Evolutionary conservation across 2,797 vertebrate species (phyloP).

Genomic region (Lepus townsendii): DNA sequence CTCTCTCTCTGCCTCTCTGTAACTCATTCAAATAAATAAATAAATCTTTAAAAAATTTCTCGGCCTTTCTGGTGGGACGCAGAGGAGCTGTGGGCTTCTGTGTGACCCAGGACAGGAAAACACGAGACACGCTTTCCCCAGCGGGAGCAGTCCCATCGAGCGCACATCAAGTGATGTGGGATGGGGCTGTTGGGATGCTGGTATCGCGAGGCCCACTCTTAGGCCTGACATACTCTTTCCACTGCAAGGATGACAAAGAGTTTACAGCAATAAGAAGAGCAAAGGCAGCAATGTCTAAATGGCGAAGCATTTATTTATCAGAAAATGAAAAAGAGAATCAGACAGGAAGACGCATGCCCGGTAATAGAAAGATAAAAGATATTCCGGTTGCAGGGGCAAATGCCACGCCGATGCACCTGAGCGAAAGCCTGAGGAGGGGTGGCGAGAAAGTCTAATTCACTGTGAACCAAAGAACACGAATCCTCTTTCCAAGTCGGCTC

Average conservation of each 20-base stretch:
- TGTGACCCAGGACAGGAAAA: too few species aligned
- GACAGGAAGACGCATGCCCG: background rate
- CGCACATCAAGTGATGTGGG: background rate
- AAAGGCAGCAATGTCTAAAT: background rate
- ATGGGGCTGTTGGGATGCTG: accelerated
- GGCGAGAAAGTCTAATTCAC: background rate
- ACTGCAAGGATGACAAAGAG: background rate
- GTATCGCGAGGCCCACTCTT: accelerated
- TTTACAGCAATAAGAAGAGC: background rate
- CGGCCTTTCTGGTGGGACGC: accelerated
- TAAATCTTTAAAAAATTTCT: too few species aligned
- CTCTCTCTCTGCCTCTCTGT: too few species aligned
- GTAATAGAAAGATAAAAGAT: background rate
- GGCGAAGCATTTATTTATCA: background rate
- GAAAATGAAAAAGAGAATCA: background rate
- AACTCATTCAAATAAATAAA: too few species aligned
- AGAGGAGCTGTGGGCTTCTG: background rate
- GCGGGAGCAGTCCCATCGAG: background rate
- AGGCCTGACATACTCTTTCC: background rate
- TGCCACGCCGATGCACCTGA: background rate
- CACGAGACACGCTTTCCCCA: background rate
- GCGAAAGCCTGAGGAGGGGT: accelerated
- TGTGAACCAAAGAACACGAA: background rate
- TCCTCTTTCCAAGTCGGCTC: background rate
- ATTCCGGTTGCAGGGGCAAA: background rate